phyloP scores from a whole-genome alignment of 2,888 invertebrate genomes.

The Drosophila melanosoma region DNA sequence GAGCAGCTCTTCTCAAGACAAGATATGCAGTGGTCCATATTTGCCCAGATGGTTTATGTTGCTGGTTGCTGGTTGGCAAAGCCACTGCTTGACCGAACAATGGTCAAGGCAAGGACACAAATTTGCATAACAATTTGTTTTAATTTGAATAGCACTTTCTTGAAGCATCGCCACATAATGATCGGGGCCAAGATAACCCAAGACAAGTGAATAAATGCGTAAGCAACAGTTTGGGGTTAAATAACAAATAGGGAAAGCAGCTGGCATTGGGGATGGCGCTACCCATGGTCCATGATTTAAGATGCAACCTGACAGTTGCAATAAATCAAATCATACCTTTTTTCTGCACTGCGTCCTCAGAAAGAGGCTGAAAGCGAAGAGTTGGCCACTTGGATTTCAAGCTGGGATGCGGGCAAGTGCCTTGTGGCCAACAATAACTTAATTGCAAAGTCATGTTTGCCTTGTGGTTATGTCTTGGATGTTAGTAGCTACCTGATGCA shows the following conservation, averaged over 20 bases:
- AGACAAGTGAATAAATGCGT: slow-evolving; percentile 52
- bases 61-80: neutral
- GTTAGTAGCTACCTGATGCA: slow-evolving; percentile 59
- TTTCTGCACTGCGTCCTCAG: slow-evolving; percentile 33
- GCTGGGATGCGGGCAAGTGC: slow-evolving; percentile 38
- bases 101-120: slow-evolving; percentile 25
- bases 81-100: slow-evolving; percentile 14
- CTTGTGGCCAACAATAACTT: slow-evolving; percentile 74
- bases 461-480: slow-evolving; percentile 58
- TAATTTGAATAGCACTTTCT: slow-evolving; percentile 62
- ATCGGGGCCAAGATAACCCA: slow-evolving; percentile 3
- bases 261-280: slow-evolving; percentile 18
- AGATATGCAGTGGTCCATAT: slow-evolving; percentile 1
- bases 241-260: slow-evolving; percentile 35
- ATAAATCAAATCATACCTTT: slow-evolving; percentile 73
- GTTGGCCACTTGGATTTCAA: slow-evolving; percentile 22
- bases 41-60: neutral
- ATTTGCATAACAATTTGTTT: slow-evolving; percentile 69
- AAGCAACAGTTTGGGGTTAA: slow-evolving; percentile 64
- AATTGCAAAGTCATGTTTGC: slow-evolving; percentile 82
- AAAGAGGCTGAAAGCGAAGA: neutral
- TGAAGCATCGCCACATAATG: slow-evolving; percentile 40
- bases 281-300: slow-evolving; percentile 60
- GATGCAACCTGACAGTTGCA: slow-evolving; percentile 56
- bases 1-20: neutral